phyloP scores from a whole-genome alignment of 2,113 vertebrate genomes.

The Bolborhynchus lineola region DNA sequence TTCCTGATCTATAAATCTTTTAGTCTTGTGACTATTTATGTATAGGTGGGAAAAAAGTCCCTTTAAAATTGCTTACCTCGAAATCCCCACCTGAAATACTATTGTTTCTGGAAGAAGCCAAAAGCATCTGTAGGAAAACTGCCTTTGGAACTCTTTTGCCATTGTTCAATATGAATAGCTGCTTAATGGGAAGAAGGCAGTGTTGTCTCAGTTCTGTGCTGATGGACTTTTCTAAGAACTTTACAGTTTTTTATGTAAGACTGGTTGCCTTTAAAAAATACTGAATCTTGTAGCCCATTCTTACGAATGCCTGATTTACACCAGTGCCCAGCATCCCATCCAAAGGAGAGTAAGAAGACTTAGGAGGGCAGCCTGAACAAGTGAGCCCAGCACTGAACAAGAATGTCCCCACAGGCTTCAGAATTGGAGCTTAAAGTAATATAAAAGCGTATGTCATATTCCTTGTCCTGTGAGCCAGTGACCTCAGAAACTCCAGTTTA shows the following conservation, averaged over 20 bases:
- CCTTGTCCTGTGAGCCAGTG: background rate
- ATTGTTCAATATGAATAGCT: background rate
- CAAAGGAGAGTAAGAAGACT: background rate
- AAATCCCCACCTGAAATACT: background rate
- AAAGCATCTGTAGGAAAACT: background rate
- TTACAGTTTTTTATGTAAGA: background rate
- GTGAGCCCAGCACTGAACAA: background rate
- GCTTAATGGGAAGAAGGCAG: background rate
- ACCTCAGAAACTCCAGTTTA: conserved; percentile 10
- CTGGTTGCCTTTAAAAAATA: background rate
- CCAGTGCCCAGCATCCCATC: background rate
- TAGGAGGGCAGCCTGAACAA: background rate
- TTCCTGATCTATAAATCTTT: background rate
- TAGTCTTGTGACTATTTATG: background rate
- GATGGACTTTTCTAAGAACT: background rate
- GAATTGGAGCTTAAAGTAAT: background rate
- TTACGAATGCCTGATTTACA: background rate
- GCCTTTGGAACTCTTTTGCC: background rate
- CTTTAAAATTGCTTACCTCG: background rate
- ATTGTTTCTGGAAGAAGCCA: background rate
- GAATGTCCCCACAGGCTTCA: background rate
- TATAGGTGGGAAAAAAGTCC: background rate
- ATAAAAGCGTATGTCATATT: background rate
- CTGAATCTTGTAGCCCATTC: background rate
- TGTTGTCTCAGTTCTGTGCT: background rate